phyloP scores from a whole-genome alignment of 1,140 invertebrate species.

The Ceratina calcarata region DNA sequence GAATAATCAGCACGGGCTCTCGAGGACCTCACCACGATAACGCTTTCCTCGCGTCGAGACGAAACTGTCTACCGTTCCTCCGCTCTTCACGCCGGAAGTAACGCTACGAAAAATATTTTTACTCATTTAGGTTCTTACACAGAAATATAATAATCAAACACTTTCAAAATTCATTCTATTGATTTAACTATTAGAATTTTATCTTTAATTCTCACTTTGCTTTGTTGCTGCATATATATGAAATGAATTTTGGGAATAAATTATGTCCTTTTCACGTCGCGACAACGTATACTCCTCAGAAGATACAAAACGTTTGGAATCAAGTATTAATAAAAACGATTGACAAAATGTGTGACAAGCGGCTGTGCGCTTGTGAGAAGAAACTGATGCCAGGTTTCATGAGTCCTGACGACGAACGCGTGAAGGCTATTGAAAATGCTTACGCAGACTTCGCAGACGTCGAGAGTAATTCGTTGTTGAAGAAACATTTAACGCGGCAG shows the following conservation, averaged over 20 bases:
- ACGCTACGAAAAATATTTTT: background rate
- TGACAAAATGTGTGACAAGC: conserved; percentile 71
- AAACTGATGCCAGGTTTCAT: conserved; percentile 28
- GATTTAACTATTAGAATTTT: no score
- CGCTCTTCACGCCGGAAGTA: background rate
- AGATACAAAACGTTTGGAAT: no score
- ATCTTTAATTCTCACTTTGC: no score
- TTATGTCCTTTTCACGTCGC: no score
- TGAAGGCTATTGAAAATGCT: conserved; percentile 37
- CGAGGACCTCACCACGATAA: background rate
- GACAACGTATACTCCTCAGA: no score
- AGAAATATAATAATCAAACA: no score
- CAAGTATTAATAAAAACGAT: no score
- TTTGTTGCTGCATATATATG: no score
- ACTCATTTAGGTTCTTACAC: no score
- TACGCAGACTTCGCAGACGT: conserved; percentile 59
- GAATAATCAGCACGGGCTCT: conserved; percentile 29
- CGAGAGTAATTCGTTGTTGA: conserved; percentile 83
- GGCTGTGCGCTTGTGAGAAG: conserved; percentile 64
- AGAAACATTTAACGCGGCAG: conserved; percentile 86
- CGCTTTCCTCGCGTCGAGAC: background rate
- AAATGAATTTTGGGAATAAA: no score
- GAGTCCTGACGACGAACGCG: conserved; percentile 20
- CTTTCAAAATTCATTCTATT: no score
- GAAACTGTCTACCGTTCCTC: background rate